phyloP scores from a whole-genome alignment of 1,140 invertebrate genomes.

The Hesperophylax magnus region DNA sequence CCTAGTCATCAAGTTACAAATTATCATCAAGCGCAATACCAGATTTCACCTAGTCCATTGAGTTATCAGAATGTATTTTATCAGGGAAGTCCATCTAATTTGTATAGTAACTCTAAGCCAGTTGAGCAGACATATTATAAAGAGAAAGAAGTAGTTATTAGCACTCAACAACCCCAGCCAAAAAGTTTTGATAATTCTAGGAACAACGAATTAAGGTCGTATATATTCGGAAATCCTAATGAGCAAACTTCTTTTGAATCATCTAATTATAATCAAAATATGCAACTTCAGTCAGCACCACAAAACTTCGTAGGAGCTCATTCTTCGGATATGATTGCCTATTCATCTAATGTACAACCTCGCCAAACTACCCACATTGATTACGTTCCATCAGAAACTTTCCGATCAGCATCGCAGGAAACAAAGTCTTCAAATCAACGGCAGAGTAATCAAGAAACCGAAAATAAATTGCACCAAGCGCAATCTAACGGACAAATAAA shows the following conservation, averaged over 20 bases:
- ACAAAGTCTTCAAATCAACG: constrained; percentile 14
- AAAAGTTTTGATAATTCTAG: constrained; percentile 43
- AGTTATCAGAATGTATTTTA: constrained; percentile 40
- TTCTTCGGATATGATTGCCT: constrained; percentile 49
- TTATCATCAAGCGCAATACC: constrained; percentile 44
- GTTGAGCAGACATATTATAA: constrained; percentile 50
- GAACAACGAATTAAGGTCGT: constrained; percentile 36
- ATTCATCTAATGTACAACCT: constrained; percentile 53
- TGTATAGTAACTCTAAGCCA: constrained; percentile 49
- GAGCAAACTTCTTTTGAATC: constrained; percentile 46
- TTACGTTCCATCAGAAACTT: constrained; percentile 53
- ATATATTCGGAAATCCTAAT: constrained; percentile 46
- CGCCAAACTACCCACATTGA: constrained; percentile 47
- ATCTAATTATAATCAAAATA: constrained; percentile 34
- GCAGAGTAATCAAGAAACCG: constrained; percentile 38
- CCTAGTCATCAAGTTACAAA: constrained; percentile 29
- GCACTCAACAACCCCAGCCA: constrained; percentile 41
- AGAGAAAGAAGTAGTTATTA: constrained; percentile 48
- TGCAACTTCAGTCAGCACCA: constrained; percentile 24
- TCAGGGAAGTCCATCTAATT: constrained; percentile 43
- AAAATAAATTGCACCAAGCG: not conserved
- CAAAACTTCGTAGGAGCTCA: not conserved
- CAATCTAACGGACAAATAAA: constrained; percentile 11
- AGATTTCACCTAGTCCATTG: constrained; percentile 20
- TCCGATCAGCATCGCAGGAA: constrained; percentile 40